Evolutionary conservation across 1,140 invertebrate genomes (phyloP).

Genomic region (Drosophila yakuba): DNA sequence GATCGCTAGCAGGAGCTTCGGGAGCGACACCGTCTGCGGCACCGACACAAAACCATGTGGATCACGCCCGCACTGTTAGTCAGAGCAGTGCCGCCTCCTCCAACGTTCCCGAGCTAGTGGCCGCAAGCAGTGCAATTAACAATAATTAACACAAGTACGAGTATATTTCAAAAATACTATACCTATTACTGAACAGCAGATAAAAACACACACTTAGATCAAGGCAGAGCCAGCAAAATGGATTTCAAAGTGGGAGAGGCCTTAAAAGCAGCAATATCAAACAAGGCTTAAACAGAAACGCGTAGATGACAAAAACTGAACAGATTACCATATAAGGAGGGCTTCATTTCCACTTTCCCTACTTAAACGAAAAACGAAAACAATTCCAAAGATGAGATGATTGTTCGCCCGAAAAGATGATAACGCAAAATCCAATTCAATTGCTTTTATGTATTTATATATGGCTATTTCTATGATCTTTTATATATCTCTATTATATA

Average conservation of each 20-base stretch:
- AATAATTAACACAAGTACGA: conserved; percentile 53
- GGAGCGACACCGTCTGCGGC: conserved; percentile 4
- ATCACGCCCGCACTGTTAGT: conserved; percentile 88
- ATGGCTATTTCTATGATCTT: conserved; percentile 39
- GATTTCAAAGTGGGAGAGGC: conserved; percentile 24
- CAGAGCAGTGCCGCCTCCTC: conserved; percentile 84
- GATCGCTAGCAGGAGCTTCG: neutral
- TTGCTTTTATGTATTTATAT: conserved; percentile 47
- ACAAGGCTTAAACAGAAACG: conserved; percentile 11
- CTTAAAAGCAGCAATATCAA: conserved; percentile 17
- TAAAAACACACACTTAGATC: conserved; percentile 16
- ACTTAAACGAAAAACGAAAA: conserved; percentile 25
- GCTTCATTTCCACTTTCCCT: conserved; percentile 6
- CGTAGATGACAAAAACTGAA: conserved; percentile 6
- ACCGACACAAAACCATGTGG: conserved; percentile 68
- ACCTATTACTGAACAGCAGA: conserved; percentile 3
- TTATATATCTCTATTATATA: conserved; percentile 31
- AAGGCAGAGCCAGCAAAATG: conserved; percentile 33
- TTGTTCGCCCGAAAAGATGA: conserved; percentile 18
- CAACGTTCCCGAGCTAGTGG: conserved; percentile 73
- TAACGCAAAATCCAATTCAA: conserved; percentile 38
- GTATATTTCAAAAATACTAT: neutral
- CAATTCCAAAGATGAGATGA: conserved; percentile 46
- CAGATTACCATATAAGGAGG: conserved; percentile 1
- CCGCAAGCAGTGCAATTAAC: conserved; percentile 76